These are phyloP conservation scores for Coenonympha arcania DNA, from an alignment of 2,888 invertebrate species.

Conservation along the genomic window DNA sequence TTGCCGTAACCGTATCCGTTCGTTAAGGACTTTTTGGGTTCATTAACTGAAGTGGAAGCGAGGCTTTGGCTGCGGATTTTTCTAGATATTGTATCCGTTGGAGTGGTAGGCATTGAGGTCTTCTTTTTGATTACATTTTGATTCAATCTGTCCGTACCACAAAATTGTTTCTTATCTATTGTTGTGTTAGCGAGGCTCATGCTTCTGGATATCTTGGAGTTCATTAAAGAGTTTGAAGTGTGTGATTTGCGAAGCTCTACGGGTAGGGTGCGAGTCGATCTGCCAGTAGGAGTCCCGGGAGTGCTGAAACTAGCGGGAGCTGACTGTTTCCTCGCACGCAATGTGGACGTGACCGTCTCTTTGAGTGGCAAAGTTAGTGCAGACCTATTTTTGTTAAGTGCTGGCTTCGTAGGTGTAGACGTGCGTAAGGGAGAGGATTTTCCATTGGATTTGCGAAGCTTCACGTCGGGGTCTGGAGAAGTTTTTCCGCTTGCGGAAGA, in stretches of 20 bases:
- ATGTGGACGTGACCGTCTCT: constrained; percentile 23
- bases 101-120: constrained; percentile 42
- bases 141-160: constrained; percentile 53
- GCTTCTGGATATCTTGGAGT: constrained; percentile 63
- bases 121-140: constrained; percentile 39
- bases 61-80: constrained; percentile 60
- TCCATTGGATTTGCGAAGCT: constrained; percentile 32
- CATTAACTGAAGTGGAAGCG: constrained; percentile 53
- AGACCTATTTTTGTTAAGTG: constrained; percentile 32
- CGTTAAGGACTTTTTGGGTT: constrained; percentile 42
- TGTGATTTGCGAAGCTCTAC: constrained; percentile 49
- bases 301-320: constrained; percentile 49
- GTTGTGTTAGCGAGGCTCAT: constrained; percentile 53
- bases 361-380: constrained; percentile 52
- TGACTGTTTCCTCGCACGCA: constrained; percentile 53
- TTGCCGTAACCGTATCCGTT: constrained; percentile 45
- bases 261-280: constrained; percentile 49
- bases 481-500: constrained; percentile 47
- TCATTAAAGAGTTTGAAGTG: constrained; percentile 44
- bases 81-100: constrained; percentile 36
- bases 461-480: constrained; percentile 36
- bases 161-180: constrained; percentile 44
- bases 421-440: constrained; percentile 42
- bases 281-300: constrained; percentile 50
- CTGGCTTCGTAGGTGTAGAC: constrained; percentile 46